Evolutionary conservation across 2,888 invertebrate genomes (phyloP).

Genomic region (Sinodicranocentrus sp.): DNA sequence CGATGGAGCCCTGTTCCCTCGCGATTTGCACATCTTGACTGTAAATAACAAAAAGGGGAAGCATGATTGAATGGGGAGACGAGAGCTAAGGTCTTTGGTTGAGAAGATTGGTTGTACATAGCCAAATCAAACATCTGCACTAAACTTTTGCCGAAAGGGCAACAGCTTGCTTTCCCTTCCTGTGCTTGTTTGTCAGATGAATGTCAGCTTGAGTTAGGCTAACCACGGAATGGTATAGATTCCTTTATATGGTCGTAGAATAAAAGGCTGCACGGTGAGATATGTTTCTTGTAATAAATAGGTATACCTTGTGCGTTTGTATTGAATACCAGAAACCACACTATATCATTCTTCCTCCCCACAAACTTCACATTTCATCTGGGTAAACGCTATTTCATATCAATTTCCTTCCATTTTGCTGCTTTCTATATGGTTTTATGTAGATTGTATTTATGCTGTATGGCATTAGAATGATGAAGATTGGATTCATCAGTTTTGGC

Average conservation of each 20-base stretch:
- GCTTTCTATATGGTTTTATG: neutral
- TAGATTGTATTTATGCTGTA: slow-evolving; percentile 25
- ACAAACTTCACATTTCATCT: too few species aligned
- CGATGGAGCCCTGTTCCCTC: slow-evolving; percentile 45
- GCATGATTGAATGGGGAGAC: neutral
- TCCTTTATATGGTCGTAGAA: neutral
- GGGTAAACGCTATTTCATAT: slow-evolving; percentile 27
- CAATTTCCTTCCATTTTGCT: slow-evolving; percentile 44
- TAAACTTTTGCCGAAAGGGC: slow-evolving; percentile 49
- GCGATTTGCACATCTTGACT: slow-evolving; percentile 16
- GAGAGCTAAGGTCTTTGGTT: neutral
- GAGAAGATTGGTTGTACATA: neutral
- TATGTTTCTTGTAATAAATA: too few species aligned
- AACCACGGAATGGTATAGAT: neutral
- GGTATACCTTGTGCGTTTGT: too few species aligned
- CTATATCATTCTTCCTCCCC: neutral
- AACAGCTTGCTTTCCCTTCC: slow-evolving; percentile 49
- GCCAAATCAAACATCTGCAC: neutral
- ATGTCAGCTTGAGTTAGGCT: slow-evolving; percentile 38
- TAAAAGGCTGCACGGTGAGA: too few species aligned
- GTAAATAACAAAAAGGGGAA: neutral
- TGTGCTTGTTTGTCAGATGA: slow-evolving; percentile 49
- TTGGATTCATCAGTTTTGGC: neutral
- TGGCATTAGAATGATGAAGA: slow-evolving; percentile 2
- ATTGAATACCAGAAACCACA: neutral